A percentile compares a stretch with the other conserved stretches of the same genome.
Evolutionary conservation across 2,888 invertebrate genomes (phyloP).

Genomic region (Ariolimax columbianus): DNA sequence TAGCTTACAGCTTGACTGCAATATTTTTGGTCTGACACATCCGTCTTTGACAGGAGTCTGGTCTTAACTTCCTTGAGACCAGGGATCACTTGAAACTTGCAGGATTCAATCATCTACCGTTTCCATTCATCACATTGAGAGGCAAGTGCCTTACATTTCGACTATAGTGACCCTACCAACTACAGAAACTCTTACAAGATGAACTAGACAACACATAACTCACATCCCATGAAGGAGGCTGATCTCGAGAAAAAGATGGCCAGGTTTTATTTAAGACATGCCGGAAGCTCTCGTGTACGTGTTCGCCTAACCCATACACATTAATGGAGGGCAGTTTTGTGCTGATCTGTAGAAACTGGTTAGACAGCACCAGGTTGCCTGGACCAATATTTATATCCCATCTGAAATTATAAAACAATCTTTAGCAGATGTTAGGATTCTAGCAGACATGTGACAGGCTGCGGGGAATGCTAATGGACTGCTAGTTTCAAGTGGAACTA

Average conservation of each 20-base stretch:
- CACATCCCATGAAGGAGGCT: slow-evolving; percentile 69
- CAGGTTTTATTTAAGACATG: slow-evolving; percentile 76
- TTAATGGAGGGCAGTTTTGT: slow-evolving; percentile 77
- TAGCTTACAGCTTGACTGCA: too few relatives aligned
- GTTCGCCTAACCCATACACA: slow-evolving; percentile 80
- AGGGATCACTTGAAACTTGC: too few relatives aligned
- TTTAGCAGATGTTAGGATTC: not conserved
- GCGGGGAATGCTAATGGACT: too few relatives aligned
- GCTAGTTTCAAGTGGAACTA: too few relatives aligned
- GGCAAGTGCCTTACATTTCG: too few relatives aligned
- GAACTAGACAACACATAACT: slow-evolving; percentile 31
- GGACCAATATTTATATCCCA: slow-evolving; percentile 34
- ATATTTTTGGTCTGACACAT: too few relatives aligned
- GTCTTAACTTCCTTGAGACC: too few relatives aligned
- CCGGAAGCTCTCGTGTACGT: slow-evolving; percentile 75
- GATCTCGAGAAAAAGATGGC: slow-evolving; percentile 78
- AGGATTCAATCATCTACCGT: too few relatives aligned
- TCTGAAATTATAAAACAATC: slow-evolving; percentile 9
- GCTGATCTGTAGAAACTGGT: slow-evolving; percentile 80
- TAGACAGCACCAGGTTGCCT: slow-evolving; percentile 77
- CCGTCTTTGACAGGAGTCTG: too few relatives aligned
- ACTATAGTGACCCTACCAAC: too few relatives aligned
- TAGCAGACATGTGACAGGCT: too few relatives aligned
- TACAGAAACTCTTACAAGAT: not conserved
- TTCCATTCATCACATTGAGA: too few relatives aligned